Evolutionary conservation across 1,140 invertebrate genomes (phyloP).

Genomic region (Trigoniulus corallinus): DNA sequence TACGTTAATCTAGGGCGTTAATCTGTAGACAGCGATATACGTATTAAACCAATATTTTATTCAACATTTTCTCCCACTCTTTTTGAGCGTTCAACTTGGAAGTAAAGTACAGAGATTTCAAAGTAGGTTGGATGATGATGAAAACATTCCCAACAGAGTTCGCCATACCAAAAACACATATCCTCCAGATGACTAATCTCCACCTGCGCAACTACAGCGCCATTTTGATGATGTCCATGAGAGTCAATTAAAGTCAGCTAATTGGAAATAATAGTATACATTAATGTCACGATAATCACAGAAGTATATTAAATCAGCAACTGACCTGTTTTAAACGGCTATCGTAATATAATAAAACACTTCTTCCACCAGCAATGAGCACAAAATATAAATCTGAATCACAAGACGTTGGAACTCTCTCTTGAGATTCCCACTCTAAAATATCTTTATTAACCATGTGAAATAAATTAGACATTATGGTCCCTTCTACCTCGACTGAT

Average conservation of each 20-base stretch:
- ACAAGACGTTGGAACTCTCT: conserved; percentile 8
- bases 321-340: conserved; percentile 11
- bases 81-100: no score
- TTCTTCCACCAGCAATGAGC: conserved; percentile 15
- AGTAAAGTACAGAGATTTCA: no score
- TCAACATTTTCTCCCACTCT: no score
- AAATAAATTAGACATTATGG: no score
- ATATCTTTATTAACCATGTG: no score
- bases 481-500: no score
- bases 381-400: conserved; percentile 14
- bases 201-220: conserved; percentile 14
- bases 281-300: not conserved
- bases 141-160: conserved; percentile 13
- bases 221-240: conserved; percentile 12
- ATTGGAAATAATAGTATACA: conserved; percentile 6
- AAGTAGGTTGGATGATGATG: conserved; percentile 2
- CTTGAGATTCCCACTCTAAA: conserved; percentile 14
- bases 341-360: conserved; percentile 16
- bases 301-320: not conserved
- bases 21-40: no score
- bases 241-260: conserved; percentile 15
- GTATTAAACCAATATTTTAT: no score
- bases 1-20: no score
- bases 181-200: conserved; percentile 10
- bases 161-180: conserved; percentile 15